Conservation (phyloP, 2,113 vertebrate species). For the Synodontis membranacea region DNA sequence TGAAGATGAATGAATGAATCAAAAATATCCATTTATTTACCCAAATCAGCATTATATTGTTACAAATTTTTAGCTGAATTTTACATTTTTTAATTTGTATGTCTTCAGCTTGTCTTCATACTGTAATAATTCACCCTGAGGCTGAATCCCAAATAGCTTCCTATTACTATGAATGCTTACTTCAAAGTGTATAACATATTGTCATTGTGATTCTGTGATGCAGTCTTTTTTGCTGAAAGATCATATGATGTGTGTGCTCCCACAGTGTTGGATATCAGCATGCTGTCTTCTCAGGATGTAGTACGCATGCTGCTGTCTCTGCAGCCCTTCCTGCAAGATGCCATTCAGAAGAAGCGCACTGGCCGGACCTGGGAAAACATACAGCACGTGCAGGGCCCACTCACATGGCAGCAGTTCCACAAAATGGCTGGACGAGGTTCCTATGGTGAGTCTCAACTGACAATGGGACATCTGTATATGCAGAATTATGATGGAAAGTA, state of each 20-base stretch:
- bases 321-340: constrained; percentile 95
- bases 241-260: constrained; percentile 30
- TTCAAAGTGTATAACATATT: background rate
- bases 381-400: constrained; percentile 95
- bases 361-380: constrained; percentile 98
- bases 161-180: background rate
- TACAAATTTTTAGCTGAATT: background rate
- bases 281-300: constrained; percentile 95
- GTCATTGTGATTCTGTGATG: background rate
- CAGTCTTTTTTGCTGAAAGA: background rate
- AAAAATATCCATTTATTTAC: background rate
- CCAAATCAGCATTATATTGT: background rate
- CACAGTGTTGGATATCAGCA: constrained; percentile 89
- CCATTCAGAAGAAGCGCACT: constrained; percentile 96
- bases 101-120: background rate
- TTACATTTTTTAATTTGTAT: background rate
- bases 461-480: background rate
- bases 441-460: constrained; percentile 77
- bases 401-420: constrained; percentile 99
- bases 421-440: constrained; percentile 97
- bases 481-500: background rate
- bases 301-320: constrained; percentile 94
- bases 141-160: background rate
- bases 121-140: background rate
- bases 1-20: background rate